Conservation (phyloP, 2,888 invertebrate genomes). For the Heliconius aoede region DNA sequence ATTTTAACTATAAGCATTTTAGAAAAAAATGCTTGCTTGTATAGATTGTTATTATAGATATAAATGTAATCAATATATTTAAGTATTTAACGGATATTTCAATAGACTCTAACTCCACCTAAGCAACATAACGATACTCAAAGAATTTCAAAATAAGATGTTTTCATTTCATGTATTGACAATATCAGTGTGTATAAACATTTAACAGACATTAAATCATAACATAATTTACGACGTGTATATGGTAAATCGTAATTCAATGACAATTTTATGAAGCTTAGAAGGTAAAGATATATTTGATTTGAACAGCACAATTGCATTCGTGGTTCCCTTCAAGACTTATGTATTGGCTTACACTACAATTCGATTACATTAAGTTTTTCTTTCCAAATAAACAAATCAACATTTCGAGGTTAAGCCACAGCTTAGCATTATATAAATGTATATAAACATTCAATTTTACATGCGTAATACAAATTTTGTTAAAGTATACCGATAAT, state of each 20-base stretch:
- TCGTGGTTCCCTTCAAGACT: slow-evolving; percentile 48
- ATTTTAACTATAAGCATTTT: not conserved
- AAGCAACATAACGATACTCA: not conserved
- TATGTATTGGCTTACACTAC: slow-evolving; percentile 59
- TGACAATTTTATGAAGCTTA: slow-evolving; percentile 23
- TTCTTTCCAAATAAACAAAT: slow-evolving; percentile 48
- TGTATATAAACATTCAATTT: slow-evolving; percentile 53
- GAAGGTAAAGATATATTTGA: slow-evolving; percentile 42
- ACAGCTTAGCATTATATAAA: slow-evolving; percentile 51
- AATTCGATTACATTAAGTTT: slow-evolving; percentile 39
- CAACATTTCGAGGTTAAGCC: slow-evolving; percentile 65
- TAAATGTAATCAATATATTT: not conserved
- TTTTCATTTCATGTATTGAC: slow-evolving; percentile 8
- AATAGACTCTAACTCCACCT: not conserved
- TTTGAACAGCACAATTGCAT: slow-evolving; percentile 44
- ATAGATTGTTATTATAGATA: no score
- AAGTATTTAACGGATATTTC: not conserved
- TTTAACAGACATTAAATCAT: slow-evolving; percentile 24
- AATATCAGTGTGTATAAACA: slow-evolving; percentile 26
- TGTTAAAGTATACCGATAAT: slow-evolving; percentile 61
- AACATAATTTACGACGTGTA: slow-evolving; percentile 30
- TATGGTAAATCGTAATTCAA: slow-evolving; percentile 25
- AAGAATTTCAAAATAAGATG: slow-evolving; percentile 7
- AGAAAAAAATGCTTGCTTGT: not conserved
- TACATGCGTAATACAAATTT: slow-evolving; percentile 54